These are phyloP conservation scores for Drosophila aff. DNA, from an alignment of 1,140 invertebrate species.

Conservation along the genomic window DNA sequence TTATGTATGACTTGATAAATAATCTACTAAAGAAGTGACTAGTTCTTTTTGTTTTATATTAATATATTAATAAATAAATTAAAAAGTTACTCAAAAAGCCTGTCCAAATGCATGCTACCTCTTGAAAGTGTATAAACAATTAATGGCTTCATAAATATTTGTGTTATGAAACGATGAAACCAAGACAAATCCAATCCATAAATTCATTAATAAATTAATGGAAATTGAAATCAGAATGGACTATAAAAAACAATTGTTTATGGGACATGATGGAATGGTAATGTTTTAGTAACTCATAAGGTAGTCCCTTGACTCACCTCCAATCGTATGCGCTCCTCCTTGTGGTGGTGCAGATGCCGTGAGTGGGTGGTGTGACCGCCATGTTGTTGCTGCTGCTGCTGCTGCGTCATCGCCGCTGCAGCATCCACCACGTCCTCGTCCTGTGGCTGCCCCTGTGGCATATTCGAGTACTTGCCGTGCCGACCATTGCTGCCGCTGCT, in stretches of 20 bases:
- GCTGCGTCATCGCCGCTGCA: constrained; percentile 54
- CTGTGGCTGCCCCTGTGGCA: constrained; percentile 46
- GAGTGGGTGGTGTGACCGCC: constrained; percentile 48
- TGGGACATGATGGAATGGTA: constrained; percentile 13
- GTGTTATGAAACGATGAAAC: constrained; percentile 32
- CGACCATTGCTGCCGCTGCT: constrained; percentile 64
- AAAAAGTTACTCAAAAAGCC: background rate
- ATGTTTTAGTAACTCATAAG: constrained; percentile 6
- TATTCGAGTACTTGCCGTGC: constrained; percentile 73
- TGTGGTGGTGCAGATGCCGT: constrained; percentile 73
- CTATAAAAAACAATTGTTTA: constrained; percentile 46
- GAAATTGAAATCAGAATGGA: constrained; percentile 36
- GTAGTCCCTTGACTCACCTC: constrained; percentile 66
- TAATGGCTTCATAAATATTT: constrained; percentile 44
- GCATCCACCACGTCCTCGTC: constrained; percentile 71
- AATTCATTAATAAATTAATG: constrained; percentile 54
- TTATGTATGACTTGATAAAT: background rate
- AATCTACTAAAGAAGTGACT: background rate
- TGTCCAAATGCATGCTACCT: background rate
- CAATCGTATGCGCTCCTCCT: constrained; percentile 80
- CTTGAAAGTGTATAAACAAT: constrained; percentile 20
- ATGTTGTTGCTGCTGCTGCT: constrained; percentile 28
- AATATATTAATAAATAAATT: background rate
- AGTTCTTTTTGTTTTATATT: background rate
- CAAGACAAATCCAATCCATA: constrained; percentile 44